These are phyloP conservation scores for Rhinolophus ferrumequinum DNA, from an alignment of 2,113 vertebrate species.

Conservation along the genomic window DNA sequence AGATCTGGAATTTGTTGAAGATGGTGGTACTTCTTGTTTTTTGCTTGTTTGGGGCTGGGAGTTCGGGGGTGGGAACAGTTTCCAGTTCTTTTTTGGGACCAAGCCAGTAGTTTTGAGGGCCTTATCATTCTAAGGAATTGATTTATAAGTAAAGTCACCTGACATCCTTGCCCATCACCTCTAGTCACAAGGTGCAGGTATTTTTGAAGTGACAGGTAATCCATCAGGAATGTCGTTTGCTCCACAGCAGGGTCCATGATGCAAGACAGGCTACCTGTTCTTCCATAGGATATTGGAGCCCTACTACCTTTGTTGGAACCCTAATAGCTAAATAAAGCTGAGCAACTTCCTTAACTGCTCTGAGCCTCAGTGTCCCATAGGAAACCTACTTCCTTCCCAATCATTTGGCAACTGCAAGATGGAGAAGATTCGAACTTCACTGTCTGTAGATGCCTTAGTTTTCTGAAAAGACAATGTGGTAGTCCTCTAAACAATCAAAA, in stretches of 20 bases:
- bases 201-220: conserved; percentile 57
- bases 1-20: background rate
- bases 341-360: no score
- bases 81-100: background rate
- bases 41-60: background rate
- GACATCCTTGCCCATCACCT: conserved; percentile 34
- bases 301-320: no score
- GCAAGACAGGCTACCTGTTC: conserved; percentile 40
- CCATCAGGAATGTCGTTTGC: background rate
- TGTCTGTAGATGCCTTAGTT: background rate
- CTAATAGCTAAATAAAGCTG: no score
- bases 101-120: background rate
- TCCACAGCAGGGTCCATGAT: conserved; percentile 38
- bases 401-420: conserved; percentile 28
- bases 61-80: background rate
- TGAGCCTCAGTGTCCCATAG: no score
- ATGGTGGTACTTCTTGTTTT: background rate
- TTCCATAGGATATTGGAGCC: conserved; percentile 32
- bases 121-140: background rate
- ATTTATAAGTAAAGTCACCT: background rate
- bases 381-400: conserved; percentile 67
- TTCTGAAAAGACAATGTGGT: conserved; percentile 48
- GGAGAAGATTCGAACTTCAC: background rate
- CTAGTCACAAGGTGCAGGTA: conserved; percentile 51
- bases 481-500: conserved; percentile 64